Evolutionary conservation across 1,140 invertebrate genomes (phyloP).

Genomic region (Brachionus koreanus): DNA sequence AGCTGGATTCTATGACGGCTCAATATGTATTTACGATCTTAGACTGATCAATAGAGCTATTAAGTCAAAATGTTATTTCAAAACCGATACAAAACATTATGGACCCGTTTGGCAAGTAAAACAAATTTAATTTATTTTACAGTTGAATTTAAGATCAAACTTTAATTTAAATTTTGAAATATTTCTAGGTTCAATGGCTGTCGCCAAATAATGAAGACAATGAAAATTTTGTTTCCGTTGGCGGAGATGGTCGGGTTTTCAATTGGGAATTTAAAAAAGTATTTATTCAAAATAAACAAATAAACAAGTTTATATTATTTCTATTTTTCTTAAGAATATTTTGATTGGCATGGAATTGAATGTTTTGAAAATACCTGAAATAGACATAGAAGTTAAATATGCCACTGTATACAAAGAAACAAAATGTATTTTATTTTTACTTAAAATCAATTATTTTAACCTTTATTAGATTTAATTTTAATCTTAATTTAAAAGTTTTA

Average conservation of each 20-base stretch:
- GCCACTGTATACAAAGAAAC: neutral
- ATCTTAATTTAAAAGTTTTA: no score
- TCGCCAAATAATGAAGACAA: conserved; percentile 67
- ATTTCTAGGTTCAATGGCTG: conserved; percentile 56
- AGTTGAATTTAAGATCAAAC: no score
- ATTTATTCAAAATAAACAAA: neutral
- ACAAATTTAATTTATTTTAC: no score
- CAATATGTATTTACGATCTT: conserved; percentile 79
- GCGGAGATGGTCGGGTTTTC: conserved; percentile 76
- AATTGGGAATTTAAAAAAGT: conserved; percentile 81
- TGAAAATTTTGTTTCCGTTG: conserved; percentile 78
- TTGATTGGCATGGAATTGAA: conserved; percentile 9
- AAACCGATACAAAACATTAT: conserved; percentile 58
- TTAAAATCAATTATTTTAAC: neutral
- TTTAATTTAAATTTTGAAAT: neutral
- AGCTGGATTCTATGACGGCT: conserved; percentile 80
- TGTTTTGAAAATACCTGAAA: neutral
- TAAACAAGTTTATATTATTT: neutral
- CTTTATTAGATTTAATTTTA: neutral
- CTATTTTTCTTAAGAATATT: conserved; percentile 58
- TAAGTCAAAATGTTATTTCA: conserved; percentile 51
- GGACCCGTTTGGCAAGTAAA: conserved; percentile 59
- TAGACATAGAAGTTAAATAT: neutral
- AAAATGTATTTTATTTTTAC: neutral
- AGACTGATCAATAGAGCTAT: conserved; percentile 51